A percentile compares a stretch with the other conserved stretches of the same genome.
Evolutionary conservation across 1,140 invertebrate species (phyloP).

Genomic region (Polyergus mexicanus): DNA sequence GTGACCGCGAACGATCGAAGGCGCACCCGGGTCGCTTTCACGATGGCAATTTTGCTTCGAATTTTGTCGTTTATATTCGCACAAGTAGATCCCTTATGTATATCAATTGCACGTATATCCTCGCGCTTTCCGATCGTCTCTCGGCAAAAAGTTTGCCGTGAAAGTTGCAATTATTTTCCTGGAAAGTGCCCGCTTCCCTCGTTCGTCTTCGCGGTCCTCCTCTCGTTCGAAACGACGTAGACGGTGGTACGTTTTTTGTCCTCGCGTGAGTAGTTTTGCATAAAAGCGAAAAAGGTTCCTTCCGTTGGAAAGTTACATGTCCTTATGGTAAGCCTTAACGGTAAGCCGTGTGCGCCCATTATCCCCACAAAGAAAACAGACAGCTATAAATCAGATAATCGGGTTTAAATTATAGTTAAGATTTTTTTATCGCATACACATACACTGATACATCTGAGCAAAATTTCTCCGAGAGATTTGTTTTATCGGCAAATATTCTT

Average conservation of each 20-base stretch:
- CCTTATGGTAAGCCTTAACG: background rate
- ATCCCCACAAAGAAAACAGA: background rate
- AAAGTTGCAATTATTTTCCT: constrained; percentile 48
- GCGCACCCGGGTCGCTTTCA: background rate
- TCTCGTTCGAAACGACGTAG: background rate
- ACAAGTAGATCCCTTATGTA: background rate
- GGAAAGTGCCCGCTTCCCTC: constrained; percentile 10
- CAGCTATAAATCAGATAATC: background rate
- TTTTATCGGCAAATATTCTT: background rate
- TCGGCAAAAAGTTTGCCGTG: constrained; percentile 10
- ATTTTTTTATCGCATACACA: background rate
- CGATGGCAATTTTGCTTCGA: constrained; percentile 20
- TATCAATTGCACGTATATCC: constrained; percentile 4
- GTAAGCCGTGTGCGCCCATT: background rate
- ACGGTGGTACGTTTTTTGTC: background rate
- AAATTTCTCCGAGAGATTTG: background rate
- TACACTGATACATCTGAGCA: too few species aligned
- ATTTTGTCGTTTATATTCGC: constrained; percentile 28
- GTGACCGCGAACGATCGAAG: constrained; percentile 24
- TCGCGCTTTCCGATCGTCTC: constrained; percentile 3
- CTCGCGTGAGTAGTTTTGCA: constrained; percentile 5
- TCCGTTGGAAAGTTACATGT: constrained; percentile 43
- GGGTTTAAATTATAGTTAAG: background rate
- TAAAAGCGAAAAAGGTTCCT: constrained; percentile 2
- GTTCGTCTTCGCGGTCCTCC: constrained; percentile 23